These are phyloP conservation scores for Semicossyphus pulcher DNA, from an alignment of 2,113 vertebrate species.

Conservation along the genomic window DNA sequence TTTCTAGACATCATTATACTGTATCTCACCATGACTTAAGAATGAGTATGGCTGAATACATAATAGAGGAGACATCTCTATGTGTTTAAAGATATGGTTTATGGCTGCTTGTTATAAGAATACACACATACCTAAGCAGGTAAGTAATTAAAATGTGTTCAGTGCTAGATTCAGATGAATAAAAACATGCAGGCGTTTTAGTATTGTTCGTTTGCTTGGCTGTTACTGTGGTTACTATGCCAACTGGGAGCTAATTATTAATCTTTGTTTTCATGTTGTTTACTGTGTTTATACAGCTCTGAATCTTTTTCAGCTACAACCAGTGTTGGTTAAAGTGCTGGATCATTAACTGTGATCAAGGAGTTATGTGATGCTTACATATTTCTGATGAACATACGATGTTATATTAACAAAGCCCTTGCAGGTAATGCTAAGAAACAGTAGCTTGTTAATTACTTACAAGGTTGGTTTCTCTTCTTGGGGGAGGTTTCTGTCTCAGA, in stretches of 20 bases:
- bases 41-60: not conserved
- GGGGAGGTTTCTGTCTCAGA: constrained; percentile 20
- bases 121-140: not conserved
- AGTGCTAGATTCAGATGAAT: not conserved
- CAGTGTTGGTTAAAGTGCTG: not conserved
- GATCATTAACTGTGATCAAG: not conserved
- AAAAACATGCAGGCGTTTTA: not conserved
- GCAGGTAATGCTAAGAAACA: too few relatives aligned
- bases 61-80: not conserved
- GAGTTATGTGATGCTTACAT: not conserved
- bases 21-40: not conserved
- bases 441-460: not conserved
- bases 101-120: not conserved
- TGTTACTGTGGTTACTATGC: constrained; percentile 40
- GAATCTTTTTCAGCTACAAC: not conserved
- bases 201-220: not conserved
- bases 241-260: constrained; percentile 33
- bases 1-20: constrained; percentile 1
- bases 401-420: not conserved
- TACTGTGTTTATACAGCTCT: not conserved
- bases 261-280: not conserved
- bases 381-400: not conserved
- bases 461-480: constrained; percentile 11
- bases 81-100: not conserved
- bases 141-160: not conserved